A percentile compares a stretch with the other conserved stretches of the same genome.
Conservation (phyloP, 2,888 invertebrate genomes). For the Pelosia muscerda region DNA sequence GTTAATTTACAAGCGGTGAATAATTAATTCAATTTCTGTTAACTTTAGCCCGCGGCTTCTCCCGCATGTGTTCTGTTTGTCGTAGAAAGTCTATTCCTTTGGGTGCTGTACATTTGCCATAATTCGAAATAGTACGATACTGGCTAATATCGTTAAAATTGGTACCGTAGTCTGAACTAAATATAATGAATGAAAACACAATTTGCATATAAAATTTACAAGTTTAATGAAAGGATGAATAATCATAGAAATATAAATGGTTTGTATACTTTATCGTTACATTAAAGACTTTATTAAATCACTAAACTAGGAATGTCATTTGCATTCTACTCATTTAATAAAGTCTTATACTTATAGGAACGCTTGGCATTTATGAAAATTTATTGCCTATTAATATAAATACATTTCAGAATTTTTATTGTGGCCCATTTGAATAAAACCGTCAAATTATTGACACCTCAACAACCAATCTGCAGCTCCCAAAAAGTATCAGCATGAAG, state of each 20-base stretch:
- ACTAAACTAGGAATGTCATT: too few species aligned
- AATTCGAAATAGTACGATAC: constrained; percentile 4
- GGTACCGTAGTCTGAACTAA: neutral
- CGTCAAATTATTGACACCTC: too few species aligned
- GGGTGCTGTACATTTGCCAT: constrained; percentile 17
- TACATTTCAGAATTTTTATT: too few species aligned
- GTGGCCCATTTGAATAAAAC: neutral
- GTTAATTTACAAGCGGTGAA: constrained; percentile 16
- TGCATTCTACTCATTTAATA: too few species aligned
- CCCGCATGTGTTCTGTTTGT: constrained; percentile 12
- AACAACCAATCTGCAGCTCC: too few species aligned
- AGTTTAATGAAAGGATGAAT: neutral
- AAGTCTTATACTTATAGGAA: too few species aligned
- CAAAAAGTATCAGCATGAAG: too few species aligned
- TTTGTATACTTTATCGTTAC: too few species aligned
- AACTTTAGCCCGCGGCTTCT: constrained; percentile 2
- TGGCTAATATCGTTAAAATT: constrained; percentile 5
- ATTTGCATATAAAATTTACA: neutral
- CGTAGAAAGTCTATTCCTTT: constrained; percentile 10
- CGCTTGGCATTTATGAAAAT: too few species aligned
- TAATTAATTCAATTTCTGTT: constrained; percentile 18
- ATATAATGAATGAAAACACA: neutral
- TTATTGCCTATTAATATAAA: too few species aligned
- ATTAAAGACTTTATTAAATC: too few species aligned
- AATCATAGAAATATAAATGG: neutral